Evolutionary conservation across 1,140 invertebrate species (phyloP).

Genomic region (Eurosta solidaginis): DNA sequence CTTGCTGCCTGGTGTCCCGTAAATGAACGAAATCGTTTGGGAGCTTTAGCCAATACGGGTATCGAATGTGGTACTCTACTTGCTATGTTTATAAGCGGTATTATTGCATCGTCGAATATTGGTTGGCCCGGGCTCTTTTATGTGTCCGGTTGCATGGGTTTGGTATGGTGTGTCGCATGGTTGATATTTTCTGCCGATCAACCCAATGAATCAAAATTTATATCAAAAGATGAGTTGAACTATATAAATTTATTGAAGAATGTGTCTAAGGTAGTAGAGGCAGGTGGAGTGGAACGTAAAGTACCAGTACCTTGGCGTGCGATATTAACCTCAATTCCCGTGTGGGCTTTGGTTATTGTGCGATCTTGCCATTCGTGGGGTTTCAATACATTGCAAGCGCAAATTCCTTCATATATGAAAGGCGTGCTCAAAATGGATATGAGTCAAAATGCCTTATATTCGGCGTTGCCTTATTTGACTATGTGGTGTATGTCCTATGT

Average conservation of each 20-base stretch:
- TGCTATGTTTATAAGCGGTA: constrained; percentile 69
- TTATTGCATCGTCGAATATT: constrained; percentile 65
- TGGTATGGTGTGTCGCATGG: constrained; percentile 69
- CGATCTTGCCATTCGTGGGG: constrained; percentile 93
- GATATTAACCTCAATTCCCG: constrained; percentile 78
- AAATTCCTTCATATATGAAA: constrained; percentile 89
- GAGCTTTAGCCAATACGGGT: constrained; percentile 68
- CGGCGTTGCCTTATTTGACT: constrained; percentile 79
- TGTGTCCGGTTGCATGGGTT: constrained; percentile 68
- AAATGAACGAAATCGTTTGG: constrained; percentile 65
- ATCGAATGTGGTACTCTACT: constrained; percentile 76
- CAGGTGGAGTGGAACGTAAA: constrained; percentile 32
- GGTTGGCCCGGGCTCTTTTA: constrained; percentile 85
- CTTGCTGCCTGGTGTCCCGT: constrained; percentile 78
- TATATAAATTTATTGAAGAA: constrained; percentile 65
- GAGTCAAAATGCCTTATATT: constrained; percentile 71
- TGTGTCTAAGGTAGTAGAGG: constrained; percentile 38
- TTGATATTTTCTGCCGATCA: constrained; percentile 68
- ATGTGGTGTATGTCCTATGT: constrained; percentile 74
- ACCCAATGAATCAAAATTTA: constrained; percentile 67
- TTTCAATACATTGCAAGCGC: constrained; percentile 88
- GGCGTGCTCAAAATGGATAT: constrained; percentile 81
- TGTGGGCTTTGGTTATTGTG: constrained; percentile 81
- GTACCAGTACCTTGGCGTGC: constrained; percentile 70
- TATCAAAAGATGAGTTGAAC: constrained; percentile 65